These are phyloP conservation scores for Drosophila nannoptera DNA, from an alignment of 1,140 invertebrate genomes.

Conservation along the genomic window DNA sequence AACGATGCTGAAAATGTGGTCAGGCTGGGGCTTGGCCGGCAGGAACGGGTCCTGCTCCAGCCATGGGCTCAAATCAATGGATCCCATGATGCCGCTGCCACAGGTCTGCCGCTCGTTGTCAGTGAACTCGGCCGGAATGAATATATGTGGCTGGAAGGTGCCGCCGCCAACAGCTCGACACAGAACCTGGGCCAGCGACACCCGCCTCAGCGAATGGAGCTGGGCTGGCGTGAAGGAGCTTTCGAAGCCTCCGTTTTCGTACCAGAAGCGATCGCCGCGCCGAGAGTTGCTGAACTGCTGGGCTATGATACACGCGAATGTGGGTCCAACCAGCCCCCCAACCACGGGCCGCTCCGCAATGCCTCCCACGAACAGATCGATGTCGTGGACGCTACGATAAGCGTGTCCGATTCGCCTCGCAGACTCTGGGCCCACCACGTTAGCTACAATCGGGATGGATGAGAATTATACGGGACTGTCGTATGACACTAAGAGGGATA, in stretches of 20 bases:
- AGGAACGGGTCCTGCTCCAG: constrained; percentile 74
- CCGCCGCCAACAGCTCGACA: constrained; percentile 82
- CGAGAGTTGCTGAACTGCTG: constrained; percentile 93
- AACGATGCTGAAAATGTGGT: constrained; percentile 44
- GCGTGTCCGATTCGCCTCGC: constrained; percentile 83
- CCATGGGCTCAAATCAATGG: constrained; percentile 76
- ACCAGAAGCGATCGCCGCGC: constrained; percentile 96
- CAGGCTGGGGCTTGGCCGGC: constrained; percentile 19
- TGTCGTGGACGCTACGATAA: constrained; percentile 88
- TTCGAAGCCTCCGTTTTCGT: constrained; percentile 87
- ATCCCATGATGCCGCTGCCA: constrained; percentile 55
- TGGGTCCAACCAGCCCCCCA: constrained; percentile 94
- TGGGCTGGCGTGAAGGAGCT: constrained; percentile 91
- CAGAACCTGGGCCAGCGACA: constrained; percentile 89
- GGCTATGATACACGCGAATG: constrained; percentile 96
- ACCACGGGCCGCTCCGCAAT: constrained; percentile 88
- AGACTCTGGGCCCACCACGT: constrained; percentile 84
- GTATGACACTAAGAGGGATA: background rate
- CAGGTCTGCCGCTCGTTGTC: constrained; percentile 71
- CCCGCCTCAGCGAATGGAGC: constrained; percentile 89
- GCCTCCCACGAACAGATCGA: constrained; percentile 95
- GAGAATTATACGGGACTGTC: background rate
- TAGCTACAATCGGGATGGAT: constrained; percentile 68
- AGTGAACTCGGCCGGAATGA: constrained; percentile 67
- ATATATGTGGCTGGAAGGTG: constrained; percentile 75